A percentile compares a stretch with the other conserved stretches of the same genome.
phyloP scores from a whole-genome alignment of 2,113 vertebrate genomes.

The Piprites chloris region DNA sequence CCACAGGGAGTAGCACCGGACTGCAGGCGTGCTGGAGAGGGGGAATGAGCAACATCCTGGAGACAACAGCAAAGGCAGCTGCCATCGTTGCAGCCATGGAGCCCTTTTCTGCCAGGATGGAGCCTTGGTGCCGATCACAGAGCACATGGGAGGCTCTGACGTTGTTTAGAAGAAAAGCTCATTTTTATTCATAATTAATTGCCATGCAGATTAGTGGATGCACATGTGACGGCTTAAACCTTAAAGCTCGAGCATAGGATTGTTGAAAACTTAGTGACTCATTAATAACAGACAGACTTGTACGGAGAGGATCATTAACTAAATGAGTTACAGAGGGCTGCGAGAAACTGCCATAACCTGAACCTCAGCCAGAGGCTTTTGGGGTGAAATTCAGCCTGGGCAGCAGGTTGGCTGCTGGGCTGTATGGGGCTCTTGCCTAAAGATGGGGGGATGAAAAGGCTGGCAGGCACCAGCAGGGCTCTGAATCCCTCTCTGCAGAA shows the following conservation, averaged over 20 bases:
- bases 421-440: not conserved
- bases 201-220: slow-evolving; percentile 29
- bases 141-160: not conserved
- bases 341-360: slow-evolving; percentile 31
- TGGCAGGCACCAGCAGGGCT: not conserved
- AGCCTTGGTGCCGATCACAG: not conserved
- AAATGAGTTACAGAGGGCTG: slow-evolving; percentile 42
- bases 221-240: slow-evolving; percentile 25
- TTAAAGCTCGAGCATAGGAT: slow-evolving; percentile 22
- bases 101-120: not conserved
- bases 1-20: not conserved
- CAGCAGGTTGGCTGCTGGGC: not conserved
- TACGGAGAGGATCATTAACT: slow-evolving; percentile 43
- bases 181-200: slow-evolving; percentile 58
- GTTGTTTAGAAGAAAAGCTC: not conserved
- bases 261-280: slow-evolving; percentile 51
- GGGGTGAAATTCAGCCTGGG: not conserved
- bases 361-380: slow-evolving; percentile 13
- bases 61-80: not conserved
- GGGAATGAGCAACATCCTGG: not conserved
- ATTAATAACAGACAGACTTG: slow-evolving; percentile 45
- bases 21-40: not conserved
- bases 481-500: not conserved
- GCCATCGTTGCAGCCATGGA: not conserved
- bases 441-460: not conserved